A percentile compares a stretch with the other conserved stretches of the same genome.
phyloP scores from a whole-genome alignment of 1,140 invertebrate genomes.

The Drosophila kikkawai region DNA sequence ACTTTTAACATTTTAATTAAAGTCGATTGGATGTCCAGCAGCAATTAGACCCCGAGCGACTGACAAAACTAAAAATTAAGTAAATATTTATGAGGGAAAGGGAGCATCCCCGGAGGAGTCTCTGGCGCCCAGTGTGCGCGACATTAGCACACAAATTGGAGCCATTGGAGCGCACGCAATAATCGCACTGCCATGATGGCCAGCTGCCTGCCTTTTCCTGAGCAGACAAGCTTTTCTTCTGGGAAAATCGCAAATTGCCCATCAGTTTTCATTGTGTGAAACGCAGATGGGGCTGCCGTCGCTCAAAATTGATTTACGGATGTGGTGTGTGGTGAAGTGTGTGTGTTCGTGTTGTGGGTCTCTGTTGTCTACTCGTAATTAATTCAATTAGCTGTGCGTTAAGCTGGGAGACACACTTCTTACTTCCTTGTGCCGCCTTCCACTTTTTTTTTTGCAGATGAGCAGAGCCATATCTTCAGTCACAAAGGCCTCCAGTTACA shows the following conservation, averaged over 20 bases:
- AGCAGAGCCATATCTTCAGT: constrained; percentile 88
- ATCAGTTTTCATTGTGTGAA: constrained; percentile 79
- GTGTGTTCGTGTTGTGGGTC: constrained; percentile 40
- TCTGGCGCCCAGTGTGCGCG: constrained; percentile 16
- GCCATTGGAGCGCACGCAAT: constrained; percentile 60
- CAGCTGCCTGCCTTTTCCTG: constrained; percentile 7
- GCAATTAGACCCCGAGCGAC: constrained; percentile 22
- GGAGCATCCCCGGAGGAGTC: constrained; percentile 2
- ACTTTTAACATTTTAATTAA: constrained; percentile 30
- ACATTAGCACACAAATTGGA: constrained; percentile 72
- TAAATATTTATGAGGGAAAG: constrained; percentile 63
- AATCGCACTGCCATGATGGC: constrained; percentile 15
- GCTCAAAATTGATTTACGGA: constrained; percentile 77
- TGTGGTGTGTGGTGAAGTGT: constrained; percentile 53
- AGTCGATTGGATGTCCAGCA: constrained; percentile 33
- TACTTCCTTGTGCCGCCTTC: constrained; percentile 59
- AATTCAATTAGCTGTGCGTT: constrained; percentile 80
- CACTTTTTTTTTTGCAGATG: constrained; percentile 55
- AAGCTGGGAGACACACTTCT: constrained; percentile 54
- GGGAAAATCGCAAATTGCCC: constrained; percentile 76
- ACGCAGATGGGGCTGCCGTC: constrained; percentile 44
- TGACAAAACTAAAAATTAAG: constrained; percentile 18
- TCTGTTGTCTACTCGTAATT: constrained; percentile 65
- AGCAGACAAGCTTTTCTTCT: constrained; percentile 42
- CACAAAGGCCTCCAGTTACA: constrained; percentile 88